Evolutionary conservation across 2,113 vertebrate genomes (phyloP), one percentile per base, ranked within the genome.

Genomic region (Cavia porcellus): DNA sequence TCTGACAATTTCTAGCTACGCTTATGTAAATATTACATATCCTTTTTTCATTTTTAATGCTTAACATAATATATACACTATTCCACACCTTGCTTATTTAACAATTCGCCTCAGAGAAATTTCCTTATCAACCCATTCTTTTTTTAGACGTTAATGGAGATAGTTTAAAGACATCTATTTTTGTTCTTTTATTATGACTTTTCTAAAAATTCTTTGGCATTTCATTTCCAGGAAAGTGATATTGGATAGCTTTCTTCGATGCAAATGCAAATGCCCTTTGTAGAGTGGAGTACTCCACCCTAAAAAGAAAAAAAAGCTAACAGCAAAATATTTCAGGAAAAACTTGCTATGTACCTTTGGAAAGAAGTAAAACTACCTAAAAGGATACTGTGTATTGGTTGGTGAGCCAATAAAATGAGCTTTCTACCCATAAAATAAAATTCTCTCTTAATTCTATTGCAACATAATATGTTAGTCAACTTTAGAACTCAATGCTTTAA

Each of bases 401-500:
- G 79, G 14, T 6, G 14, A 89, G 30, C 30, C 24, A 42, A 28
- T 55, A 52, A 92, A 89, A 79, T 35, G 1, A 90, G 13, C 15
- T 86, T 83, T 38, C 61, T 74, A 35, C n/a, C 93, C 52, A 50
- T 4, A 35, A 94, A 89, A 92, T 59, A 25, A 94, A 64, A 42
- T 82, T 88, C 11, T 89, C 17, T 62, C 57, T 38, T 64, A 94
- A 85, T 4, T 32, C 30, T 70, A 57, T 2, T 70, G 52, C 59
- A 87, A 57, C 81, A 68, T 85, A 52, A 81, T 20, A 95, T 74
- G 10, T 83, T 57, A 59, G 47, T 79, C 82, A 90, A 82, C 15
- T 59, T 82, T 61, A 93, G 20, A 74, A 81, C 57, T 64, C 70
- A 96, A 89, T 50, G 2, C 72, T 95, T 88, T 94, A 87, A 97